Conservation (phyloP, 2,797 vertebrate species). For the Lagocephalus sceleratus region DNA sequence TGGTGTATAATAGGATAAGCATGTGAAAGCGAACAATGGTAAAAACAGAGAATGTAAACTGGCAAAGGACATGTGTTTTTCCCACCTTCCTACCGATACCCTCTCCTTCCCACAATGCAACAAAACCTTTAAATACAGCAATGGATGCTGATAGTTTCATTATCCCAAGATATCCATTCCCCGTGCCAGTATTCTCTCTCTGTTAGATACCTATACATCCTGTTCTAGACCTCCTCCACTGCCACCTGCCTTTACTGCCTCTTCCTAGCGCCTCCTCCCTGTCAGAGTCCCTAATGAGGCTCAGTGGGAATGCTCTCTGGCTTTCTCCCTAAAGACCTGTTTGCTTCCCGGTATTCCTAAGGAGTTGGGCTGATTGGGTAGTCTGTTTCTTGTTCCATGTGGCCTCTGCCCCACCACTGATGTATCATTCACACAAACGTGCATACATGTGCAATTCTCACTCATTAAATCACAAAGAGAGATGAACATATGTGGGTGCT, state of each 20-base stretch:
- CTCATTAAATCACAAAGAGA: not conserved
- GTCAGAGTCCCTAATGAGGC: slow-evolving; percentile 71
- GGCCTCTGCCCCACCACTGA: slow-evolving; percentile 38
- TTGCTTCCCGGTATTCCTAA: slow-evolving; percentile 45
- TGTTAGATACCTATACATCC: slow-evolving; percentile 43
- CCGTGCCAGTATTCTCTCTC: slow-evolving; percentile 8
- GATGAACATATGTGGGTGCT: slow-evolving; percentile 14
- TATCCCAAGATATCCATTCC: slow-evolving; percentile 37
- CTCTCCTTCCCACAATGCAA: slow-evolving; percentile 20
- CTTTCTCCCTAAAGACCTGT: slow-evolving; percentile 45
- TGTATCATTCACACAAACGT: not conserved
- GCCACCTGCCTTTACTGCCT: slow-evolving; percentile 46
- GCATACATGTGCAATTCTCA: not conserved
- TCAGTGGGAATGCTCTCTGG: slow-evolving; percentile 58
- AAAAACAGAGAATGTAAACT: slow-evolving; percentile 13
- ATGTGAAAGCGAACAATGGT: slow-evolving; percentile 3
- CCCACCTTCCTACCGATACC: slow-evolving; percentile 16
- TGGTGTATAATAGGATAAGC: not conserved
- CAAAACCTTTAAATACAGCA: slow-evolving; percentile 23
- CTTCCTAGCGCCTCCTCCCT: slow-evolving; percentile 35
- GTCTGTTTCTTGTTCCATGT: slow-evolving; percentile 50
- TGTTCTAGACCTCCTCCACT: slow-evolving; percentile 34
- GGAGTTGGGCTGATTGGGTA: slow-evolving; percentile 48
- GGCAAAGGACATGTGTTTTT: slow-evolving; percentile 12
- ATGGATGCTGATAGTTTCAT: slow-evolving; percentile 32